phyloP scores from a whole-genome alignment of 2,797 vertebrate species.

The Helostoma temminkii region DNA sequence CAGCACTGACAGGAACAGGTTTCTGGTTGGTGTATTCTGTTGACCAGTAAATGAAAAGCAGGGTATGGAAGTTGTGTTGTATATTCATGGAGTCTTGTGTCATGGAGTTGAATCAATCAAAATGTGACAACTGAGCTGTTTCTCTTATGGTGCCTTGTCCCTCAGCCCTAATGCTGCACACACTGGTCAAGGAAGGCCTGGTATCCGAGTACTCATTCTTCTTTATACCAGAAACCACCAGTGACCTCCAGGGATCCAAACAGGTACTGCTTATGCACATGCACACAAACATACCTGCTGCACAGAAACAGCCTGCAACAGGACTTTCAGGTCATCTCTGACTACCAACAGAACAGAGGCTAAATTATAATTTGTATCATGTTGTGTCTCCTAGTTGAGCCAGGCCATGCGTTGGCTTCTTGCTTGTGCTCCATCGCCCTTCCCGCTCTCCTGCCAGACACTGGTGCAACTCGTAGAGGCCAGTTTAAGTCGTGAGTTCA shows the following conservation, averaged over 20 bases:
- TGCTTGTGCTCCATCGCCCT: conserved; percentile 80
- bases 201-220: conserved; percentile 89
- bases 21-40: neutral
- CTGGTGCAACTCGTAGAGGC: conserved; percentile 90
- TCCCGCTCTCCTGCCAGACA: conserved; percentile 87
- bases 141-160: conserved; percentile 5
- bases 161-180: conserved; percentile 89
- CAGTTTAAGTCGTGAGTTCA: conserved; percentile 87
- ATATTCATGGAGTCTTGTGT: neutral
- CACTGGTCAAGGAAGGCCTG: conserved; percentile 88
- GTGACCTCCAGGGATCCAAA: conserved; percentile 88
- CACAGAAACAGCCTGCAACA: too few species aligned
- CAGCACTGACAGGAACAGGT: too few species aligned
- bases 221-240: conserved; percentile 87
- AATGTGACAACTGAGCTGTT: neutral
- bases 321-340: too few species aligned
- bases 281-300: neutral
- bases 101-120: neutral
- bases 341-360: too few species aligned
- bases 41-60: neutral
- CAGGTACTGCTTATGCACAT: conserved; percentile 81
- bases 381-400: conserved; percentile 76
- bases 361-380: neutral
- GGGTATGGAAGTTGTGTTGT: neutral
- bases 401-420: conserved; percentile 89